Conservation (phyloP, 2,113 vertebrate genomes). For the Archilochus colubris region DNA sequence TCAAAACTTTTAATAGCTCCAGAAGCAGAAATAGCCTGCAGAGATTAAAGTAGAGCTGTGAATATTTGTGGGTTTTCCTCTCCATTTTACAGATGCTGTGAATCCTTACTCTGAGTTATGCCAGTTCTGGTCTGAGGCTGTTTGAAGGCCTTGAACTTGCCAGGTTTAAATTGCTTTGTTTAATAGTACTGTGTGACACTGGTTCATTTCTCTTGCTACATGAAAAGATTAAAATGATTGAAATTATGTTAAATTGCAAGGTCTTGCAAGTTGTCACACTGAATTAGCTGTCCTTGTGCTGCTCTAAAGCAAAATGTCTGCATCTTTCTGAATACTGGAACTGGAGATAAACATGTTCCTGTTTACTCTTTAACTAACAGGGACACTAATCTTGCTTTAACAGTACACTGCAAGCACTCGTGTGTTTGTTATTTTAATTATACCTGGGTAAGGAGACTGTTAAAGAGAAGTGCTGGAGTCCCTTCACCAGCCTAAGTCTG, state of each 20-base stretch:
- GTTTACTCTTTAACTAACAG: background rate
- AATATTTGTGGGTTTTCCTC: background rate
- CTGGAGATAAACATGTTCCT: background rate
- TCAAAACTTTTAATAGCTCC: background rate
- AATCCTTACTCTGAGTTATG: background rate
- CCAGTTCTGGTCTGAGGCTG: background rate
- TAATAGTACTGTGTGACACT: background rate
- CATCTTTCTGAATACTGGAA: background rate
- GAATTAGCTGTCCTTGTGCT: background rate
- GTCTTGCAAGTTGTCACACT: background rate
- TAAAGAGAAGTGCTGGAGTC: background rate
- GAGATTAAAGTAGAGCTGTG: background rate
- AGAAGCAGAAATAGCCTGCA: background rate
- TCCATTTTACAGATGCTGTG: background rate
- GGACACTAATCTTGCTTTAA: background rate
- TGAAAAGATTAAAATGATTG: background rate
- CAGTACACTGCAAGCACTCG: background rate
- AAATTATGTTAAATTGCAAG: background rate
- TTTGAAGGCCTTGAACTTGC: background rate
- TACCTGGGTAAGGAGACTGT: background rate
- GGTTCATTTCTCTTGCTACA: background rate
- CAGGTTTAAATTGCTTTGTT: constrained; percentile 10
- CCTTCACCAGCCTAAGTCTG: too few species aligned
- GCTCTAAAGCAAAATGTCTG: background rate
- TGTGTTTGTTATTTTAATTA: background rate